Percentiles rank a stretch among this genome's conserved stretches.
These are phyloP conservation scores for Trichomycterus rosablanca DNA, from an alignment of 2,113 vertebrate genomes.

Conservation along the genomic window DNA sequence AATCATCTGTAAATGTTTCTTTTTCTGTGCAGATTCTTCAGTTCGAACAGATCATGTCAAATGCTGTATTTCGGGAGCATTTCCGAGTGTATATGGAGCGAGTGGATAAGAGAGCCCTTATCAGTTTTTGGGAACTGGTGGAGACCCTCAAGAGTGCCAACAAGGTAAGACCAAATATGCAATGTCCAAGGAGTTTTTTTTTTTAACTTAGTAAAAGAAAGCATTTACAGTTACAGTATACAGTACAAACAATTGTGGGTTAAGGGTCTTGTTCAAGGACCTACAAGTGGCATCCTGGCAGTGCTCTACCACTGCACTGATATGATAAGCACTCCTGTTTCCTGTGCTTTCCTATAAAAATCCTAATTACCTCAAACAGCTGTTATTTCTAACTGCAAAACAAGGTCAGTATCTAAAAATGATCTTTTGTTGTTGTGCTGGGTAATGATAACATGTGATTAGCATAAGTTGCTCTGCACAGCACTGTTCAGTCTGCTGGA, in stretches of 20 bases:
- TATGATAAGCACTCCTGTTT: no score
- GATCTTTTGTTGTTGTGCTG: no score
- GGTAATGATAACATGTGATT: constrained; percentile 2
- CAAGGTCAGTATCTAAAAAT: no score
- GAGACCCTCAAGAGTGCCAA: constrained; percentile 89
- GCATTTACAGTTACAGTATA: no score
- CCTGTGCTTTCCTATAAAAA: no score
- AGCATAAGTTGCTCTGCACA: constrained; percentile 16
- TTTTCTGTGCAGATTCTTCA: constrained; percentile 81
- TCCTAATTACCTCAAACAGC: no score
- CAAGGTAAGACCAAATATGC: constrained; percentile 70
- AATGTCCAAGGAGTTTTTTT: neutral
- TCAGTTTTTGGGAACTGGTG: constrained; percentile 91
- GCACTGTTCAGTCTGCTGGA: neutral
- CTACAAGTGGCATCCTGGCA: no score
- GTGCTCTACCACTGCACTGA: no score
- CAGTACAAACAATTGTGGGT: no score
- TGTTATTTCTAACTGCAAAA: neutral
- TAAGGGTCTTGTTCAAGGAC: no score
- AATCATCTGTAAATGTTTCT: no score
- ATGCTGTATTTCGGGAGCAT: constrained; percentile 78
- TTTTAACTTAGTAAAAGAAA: no score
- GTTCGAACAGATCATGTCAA: constrained; percentile 91
- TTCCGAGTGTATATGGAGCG: constrained; percentile 90
- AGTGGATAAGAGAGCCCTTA: constrained; percentile 84